A percentile compares a stretch with the other conserved stretches of the same genome.
Evolutionary conservation across 1,140 invertebrate genomes (phyloP).

Genomic region (Pentalonia nigronervosa): DNA sequence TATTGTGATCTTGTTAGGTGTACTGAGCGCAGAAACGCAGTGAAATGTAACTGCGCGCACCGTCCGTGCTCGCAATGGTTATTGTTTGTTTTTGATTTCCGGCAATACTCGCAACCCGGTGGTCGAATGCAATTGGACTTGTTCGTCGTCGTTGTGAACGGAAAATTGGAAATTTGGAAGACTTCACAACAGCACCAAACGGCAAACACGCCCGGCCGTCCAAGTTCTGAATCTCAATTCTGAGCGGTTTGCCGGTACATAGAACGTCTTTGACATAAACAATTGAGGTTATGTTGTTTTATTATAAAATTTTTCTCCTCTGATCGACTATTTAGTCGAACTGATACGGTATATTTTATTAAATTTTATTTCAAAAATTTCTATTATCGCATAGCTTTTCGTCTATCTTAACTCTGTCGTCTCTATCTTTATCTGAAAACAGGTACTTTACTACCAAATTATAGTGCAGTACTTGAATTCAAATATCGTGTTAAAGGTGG

Average conservation of each 20-base stretch:
- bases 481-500: background rate
- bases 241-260: background rate
- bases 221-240: background rate
- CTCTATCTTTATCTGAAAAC: background rate
- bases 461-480: background rate
- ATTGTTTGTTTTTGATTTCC: background rate
- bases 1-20: background rate
- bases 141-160: background rate
- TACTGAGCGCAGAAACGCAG: background rate
- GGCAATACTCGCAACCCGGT: background rate
- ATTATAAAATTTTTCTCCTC: background rate
- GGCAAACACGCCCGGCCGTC: background rate
- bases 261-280: background rate
- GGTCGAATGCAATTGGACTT: background rate
- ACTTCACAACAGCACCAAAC: background rate
- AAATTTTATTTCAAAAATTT: background rate
- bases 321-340: background rate
- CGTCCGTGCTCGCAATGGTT: background rate
- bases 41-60: too few species aligned
- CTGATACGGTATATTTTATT: background rate
- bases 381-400: background rate
- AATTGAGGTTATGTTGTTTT: constrained; percentile 26
- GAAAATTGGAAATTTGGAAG: background rate
- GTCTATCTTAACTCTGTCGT: background rate
- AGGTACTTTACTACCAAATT: background rate